phyloP scores from a whole-genome alignment of 2,888 invertebrate species.

The Entomobrya proxima region DNA sequence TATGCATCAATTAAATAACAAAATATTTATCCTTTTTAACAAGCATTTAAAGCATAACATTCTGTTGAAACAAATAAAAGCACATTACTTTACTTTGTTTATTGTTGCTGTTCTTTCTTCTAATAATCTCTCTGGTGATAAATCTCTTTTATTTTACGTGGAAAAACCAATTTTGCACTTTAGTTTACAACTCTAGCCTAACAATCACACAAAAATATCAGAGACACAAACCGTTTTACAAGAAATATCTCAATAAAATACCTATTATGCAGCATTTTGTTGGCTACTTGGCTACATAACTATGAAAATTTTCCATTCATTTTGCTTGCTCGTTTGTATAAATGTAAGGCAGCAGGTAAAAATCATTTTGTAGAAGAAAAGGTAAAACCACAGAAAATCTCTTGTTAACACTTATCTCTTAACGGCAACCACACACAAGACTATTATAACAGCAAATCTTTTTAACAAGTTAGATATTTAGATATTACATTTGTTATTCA shows the following conservation, averaged over 20 bases:
- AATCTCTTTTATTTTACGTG: background rate
- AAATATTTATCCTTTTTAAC: background rate
- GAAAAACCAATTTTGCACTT: slow-evolving; percentile 20
- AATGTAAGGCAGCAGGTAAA: slow-evolving; percentile 3
- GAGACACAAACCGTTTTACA: no score
- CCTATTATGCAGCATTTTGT: background rate
- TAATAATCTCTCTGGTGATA: background rate
- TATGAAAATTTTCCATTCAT: no score
- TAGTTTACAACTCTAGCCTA: slow-evolving; percentile 6
- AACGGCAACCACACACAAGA: background rate
- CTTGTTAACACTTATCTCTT: slow-evolving; percentile 19
- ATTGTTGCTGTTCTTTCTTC: no score
- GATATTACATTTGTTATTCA: no score
- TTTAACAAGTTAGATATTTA: no score
- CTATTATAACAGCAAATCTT: no score
- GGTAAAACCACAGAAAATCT: background rate
- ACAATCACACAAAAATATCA: background rate
- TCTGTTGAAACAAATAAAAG: background rate
- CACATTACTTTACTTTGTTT: background rate
- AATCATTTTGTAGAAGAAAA: background rate
- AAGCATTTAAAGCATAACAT: background rate
- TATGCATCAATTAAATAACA: background rate
- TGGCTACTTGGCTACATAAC: no score
- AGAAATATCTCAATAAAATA: background rate
- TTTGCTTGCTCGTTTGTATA: no score